Percentiles rank a stretch among this genome's conserved stretches.
phyloP scores from a whole-genome alignment of 1,140 invertebrate species.

The Macrocentrus cingulum region DNA sequence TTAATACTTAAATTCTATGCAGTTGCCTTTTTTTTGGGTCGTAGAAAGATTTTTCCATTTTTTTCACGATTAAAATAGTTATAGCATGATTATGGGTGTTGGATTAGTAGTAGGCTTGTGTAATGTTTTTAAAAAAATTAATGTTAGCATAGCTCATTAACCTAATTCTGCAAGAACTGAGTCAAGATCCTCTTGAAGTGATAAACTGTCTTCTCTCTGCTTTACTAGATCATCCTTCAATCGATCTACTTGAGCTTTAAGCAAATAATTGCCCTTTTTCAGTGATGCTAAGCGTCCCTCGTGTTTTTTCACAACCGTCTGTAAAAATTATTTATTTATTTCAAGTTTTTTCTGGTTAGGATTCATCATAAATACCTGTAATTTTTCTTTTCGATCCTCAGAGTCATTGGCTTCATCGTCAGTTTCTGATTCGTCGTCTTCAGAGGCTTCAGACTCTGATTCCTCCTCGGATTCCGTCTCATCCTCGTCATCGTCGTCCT shows the following conservation, averaged over 20 bases:
- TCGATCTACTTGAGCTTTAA: slow-evolving; percentile 82
- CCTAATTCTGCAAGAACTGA: slow-evolving; percentile 75
- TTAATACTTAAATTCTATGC: neutral
- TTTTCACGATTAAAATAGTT: neutral
- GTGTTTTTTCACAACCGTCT: slow-evolving; percentile 70
- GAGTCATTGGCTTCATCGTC: slow-evolving; percentile 63
- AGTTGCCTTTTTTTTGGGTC: neutral
- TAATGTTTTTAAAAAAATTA: slow-evolving; percentile 10
- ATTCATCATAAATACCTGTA: too few species aligned
- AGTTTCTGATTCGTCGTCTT: slow-evolving; percentile 63
- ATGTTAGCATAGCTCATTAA: slow-evolving; percentile 37
- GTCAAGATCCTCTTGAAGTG: slow-evolving; percentile 79
- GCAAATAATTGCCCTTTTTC: slow-evolving; percentile 82
- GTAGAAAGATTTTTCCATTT: too few species aligned
- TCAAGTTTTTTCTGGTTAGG: slow-evolving; percentile 7
- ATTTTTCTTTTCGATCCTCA: slow-evolving; percentile 46
- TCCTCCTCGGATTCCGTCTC: slow-evolving; percentile 63
- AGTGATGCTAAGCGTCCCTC: slow-evolving; percentile 75
- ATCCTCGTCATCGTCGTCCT: slow-evolving; percentile 68
- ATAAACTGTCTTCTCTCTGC: slow-evolving; percentile 74
- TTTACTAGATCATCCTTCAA: slow-evolving; percentile 81
- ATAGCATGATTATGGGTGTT: neutral
- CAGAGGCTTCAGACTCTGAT: slow-evolving; percentile 66
- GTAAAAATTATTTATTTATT: neutral
- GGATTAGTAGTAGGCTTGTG: neutral